These are phyloP conservation scores for Pituophis catenifer DNA, from an alignment of 2,113 vertebrate genomes.

Conservation along the genomic window DNA sequence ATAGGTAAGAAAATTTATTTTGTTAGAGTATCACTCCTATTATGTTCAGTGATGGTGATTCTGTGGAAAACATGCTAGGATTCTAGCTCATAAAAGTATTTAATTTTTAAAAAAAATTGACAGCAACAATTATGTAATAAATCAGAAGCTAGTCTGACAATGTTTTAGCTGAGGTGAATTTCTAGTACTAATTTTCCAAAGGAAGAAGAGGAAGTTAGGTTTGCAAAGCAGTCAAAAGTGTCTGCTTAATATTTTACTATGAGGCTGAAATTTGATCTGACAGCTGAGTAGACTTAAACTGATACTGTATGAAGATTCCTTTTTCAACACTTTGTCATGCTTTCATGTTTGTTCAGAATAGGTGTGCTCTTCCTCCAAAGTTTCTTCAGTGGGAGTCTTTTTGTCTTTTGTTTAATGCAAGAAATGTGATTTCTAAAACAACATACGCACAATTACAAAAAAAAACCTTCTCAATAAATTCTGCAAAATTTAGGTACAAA, in stretches of 20 bases:
- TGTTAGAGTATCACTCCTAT: not conserved
- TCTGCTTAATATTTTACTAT: not conserved
- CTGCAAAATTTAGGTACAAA: not conserved
- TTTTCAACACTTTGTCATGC: not conserved
- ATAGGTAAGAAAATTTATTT: not conserved
- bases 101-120: not conserved
- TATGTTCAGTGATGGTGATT: not conserved
- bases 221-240: not conserved
- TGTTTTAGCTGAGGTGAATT: not conserved
- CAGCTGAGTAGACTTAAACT: not conserved
- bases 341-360: not conserved
- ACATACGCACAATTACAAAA: not conserved
- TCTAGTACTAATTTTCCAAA: not conserved
- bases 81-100: not conserved
- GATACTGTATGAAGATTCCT: not conserved
- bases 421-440: not conserved
- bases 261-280: not conserved
- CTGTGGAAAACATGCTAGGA: not conserved
- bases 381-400: not conserved
- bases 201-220: not conserved
- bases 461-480: not conserved
- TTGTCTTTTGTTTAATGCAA: not conserved
- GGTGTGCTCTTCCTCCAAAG: not conserved
- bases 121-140: not conserved
- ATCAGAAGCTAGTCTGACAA: not conserved